A percentile compares a stretch with the other conserved stretches of the same genome.
Conservation (phyloP, 2,888 invertebrate genomes). For the Molorchus minor region DNA sequence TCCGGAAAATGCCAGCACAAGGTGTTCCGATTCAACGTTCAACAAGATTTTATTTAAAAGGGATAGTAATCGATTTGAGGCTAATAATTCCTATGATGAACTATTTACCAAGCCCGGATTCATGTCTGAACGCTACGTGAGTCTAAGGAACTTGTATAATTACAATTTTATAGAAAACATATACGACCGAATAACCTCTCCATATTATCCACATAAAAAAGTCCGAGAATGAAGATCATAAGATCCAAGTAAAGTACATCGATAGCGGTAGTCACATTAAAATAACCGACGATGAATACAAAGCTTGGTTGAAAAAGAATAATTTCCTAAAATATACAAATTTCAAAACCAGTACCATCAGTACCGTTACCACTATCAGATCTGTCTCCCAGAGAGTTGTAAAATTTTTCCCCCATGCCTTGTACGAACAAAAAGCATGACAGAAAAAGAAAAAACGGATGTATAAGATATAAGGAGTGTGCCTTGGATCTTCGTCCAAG, state of each 20-base stretch:
- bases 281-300: slow-evolving; percentile 34
- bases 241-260: slow-evolving; percentile 1
- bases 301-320: slow-evolving; percentile 34
- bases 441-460: not conserved
- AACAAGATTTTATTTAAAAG: slow-evolving; percentile 33
- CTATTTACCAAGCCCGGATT: not conserved
- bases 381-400: slow-evolving; percentile 19
- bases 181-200: not conserved
- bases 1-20: not conserved
- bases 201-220: too few relatives aligned
- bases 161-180: slow-evolving; percentile 19
- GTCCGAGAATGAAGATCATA: not conserved
- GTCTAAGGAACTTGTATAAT: slow-evolving; percentile 27
- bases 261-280: slow-evolving; percentile 26
- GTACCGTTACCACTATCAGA: slow-evolving; percentile 22
- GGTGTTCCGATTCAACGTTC: not conserved
- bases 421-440: not conserved
- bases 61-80: slow-evolving; percentile 28
- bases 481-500: not conserved
- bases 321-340: slow-evolving; percentile 31
- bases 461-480: not conserved
- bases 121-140: slow-evolving; percentile 23
- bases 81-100: slow-evolving; percentile 28
- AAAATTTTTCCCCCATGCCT: not conserved
- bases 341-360: slow-evolving; percentile 4